Evolutionary conservation across 2,888 invertebrate genomes (phyloP).

Genomic region (Sarcophaga caerulescens): DNA sequence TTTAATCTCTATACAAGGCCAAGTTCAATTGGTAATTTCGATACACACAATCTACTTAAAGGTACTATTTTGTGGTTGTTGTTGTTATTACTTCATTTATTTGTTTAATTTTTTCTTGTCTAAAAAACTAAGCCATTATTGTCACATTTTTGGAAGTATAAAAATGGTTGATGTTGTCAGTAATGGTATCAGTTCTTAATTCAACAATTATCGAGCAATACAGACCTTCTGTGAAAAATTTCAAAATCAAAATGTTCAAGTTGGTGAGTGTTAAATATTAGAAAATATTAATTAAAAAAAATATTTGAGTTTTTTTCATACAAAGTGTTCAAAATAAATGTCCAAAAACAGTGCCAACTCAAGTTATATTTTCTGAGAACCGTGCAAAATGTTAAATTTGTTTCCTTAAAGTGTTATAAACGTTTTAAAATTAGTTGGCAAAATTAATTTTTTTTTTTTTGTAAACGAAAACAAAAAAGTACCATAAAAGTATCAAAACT

Average conservation of each 20-base stretch:
- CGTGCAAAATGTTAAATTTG: too few species aligned
- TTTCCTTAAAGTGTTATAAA: too few species aligned
- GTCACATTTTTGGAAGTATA: slow-evolving; percentile 35
- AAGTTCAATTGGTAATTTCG: slow-evolving; percentile 55
- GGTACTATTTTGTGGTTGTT: neutral
- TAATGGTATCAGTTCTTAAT: slow-evolving; percentile 68
- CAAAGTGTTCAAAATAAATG: neutral
- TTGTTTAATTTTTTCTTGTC: neutral
- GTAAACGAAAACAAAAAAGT: neutral
- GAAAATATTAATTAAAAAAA: neutral
- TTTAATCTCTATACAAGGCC: slow-evolving; percentile 61
- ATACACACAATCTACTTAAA: neutral
- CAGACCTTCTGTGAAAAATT: slow-evolving; percentile 72
- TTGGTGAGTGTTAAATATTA: slow-evolving; percentile 74
- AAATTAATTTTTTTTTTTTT: neutral
- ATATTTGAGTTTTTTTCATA: neutral
- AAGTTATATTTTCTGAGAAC: too few species aligned
- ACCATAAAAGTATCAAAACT: neutral
- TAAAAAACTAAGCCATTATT: neutral
- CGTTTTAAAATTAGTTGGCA: too few species aligned
- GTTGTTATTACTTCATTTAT: too few species aligned
- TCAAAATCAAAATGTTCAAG: slow-evolving; percentile 77
- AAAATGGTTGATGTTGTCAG: slow-evolving; percentile 18
- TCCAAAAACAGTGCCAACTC: too few species aligned
- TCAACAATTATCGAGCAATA: slow-evolving; percentile 73